Percentiles rank a stretch among this genome's conserved stretches.
These are phyloP conservation scores for Cephalotes varians DNA, from an alignment of 2,888 invertebrate species.

Conservation along the genomic window DNA sequence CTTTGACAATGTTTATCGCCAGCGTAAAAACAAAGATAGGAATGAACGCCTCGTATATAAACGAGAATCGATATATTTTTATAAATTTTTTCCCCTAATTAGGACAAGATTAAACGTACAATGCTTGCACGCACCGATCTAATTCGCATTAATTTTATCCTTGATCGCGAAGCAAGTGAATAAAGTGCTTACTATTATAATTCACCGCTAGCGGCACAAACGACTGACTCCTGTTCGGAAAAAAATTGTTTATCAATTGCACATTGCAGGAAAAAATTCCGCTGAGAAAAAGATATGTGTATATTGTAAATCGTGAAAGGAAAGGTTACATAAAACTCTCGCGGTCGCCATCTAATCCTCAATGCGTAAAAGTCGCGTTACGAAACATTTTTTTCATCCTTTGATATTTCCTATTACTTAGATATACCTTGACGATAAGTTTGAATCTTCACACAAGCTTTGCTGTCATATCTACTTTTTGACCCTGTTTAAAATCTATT, in stretches of 20 bases:
- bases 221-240: not conserved
- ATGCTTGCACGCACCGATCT: not conserved
- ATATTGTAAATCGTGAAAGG: slow-evolving; percentile 29
- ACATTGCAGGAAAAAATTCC: slow-evolving; percentile 2
- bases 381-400: slow-evolving; percentile 24
- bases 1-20: not conserved
- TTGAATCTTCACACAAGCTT: not conserved
- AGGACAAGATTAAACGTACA: not conserved
- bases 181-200: slow-evolving; percentile 18
- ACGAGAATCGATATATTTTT: slow-evolving; percentile 1
- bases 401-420: not conserved
- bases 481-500: not conserved
- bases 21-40: slow-evolving; percentile 1
- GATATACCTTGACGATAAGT: not conserved
- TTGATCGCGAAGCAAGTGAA: slow-evolving; percentile 22
- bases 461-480: not conserved
- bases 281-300: not conserved
- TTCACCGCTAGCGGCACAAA: slow-evolving; percentile 12
- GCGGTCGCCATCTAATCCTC: slow-evolving; percentile 20
- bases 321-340: slow-evolving; percentile 42
- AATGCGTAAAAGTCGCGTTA: slow-evolving; percentile 29
- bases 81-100: slow-evolving; percentile 7
- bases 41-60: not conserved
- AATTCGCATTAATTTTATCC: slow-evolving; percentile 18
- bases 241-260: slow-evolving; percentile 42